Conservation (phyloP, 2,113 vertebrate genomes). For the Carlito syrichta region DNA sequence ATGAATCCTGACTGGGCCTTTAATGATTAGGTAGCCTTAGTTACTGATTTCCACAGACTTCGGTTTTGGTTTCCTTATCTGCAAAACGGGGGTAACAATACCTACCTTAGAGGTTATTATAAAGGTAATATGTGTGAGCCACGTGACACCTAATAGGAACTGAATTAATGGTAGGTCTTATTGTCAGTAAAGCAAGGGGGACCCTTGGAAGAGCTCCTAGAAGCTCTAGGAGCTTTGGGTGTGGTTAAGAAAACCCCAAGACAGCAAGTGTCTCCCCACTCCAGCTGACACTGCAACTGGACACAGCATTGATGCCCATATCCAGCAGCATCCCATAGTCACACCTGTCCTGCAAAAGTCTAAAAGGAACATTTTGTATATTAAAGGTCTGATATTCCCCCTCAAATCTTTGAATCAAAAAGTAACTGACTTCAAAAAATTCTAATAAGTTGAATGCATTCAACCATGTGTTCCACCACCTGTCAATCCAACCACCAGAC, state of each 20-base stretch:
- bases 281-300: background rate
- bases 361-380: background rate
- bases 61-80: background rate
- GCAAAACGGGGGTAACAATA: background rate
- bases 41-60: background rate
- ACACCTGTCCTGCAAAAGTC: background rate
- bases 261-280: rapidly evolving
- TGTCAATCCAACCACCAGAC: too few species aligned
- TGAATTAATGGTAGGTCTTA: background rate
- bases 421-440: background rate
- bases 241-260: background rate
- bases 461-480: rapidly evolving
- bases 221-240: rapidly evolving
- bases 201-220: background rate
- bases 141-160: rapidly evolving
- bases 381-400: background rate
- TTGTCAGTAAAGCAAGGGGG: background rate
- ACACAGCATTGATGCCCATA: rapidly evolving
- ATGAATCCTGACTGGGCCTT: background rate
- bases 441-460: background rate
- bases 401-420: background rate
- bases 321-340: rapidly evolving
- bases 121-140: background rate
- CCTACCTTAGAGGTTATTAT: background rate
- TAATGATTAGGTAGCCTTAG: background rate